Base-by-base conservation (phyloP, 1,140 invertebrate species). In the Aphelenchoides fujianensis region DNA sequence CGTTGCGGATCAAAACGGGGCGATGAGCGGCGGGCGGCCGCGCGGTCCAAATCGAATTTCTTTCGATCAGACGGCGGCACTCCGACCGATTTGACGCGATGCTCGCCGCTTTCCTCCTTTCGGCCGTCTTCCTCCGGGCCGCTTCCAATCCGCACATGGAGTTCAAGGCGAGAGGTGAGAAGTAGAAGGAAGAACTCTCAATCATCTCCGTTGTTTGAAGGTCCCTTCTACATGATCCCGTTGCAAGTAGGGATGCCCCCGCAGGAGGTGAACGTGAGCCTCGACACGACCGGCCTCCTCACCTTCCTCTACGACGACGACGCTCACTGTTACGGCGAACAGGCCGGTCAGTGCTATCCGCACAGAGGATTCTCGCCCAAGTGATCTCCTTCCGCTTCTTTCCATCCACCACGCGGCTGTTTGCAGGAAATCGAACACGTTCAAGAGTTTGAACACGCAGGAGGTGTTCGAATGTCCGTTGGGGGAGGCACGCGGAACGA, bases 181-280 rank as follows among this genome's bases (percentile, higher is more conserved):
- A n/a, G n/a, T n/a, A n/a, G 41, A 16, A 48, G 23, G 41, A 48
- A 48, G 41, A 48, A 12, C 12, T 48, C 41, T 48, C 41, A 48
- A 48, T 16, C 41, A 48, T 16, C n/a, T n/a, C n/a, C n/a, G n/a
- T n/a, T n/a, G n/a, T 48, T 48, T 23, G 5, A 5, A 59, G 55
- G 55, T 7, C 55, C 55, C 5, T 59, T 59, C 19, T 59, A 7
- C 23, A 30, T 32, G 19, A 59, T 59, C 7, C 55, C 55, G 7
- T 32, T 59, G 23, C 5, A 23, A 5, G 34, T 59, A 30, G 55
- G 55, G 34, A 59, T 59, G 55, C 55, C 55, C 12, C 55, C 55
- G 34, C 55, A 59, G 19, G 55, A 59, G 34, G 55, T 59, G 19
- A 59, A 59, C 34, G 55, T 59, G 55, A 59, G 27, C 5, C 28